phyloP scores from a whole-genome alignment of 2,797 vertebrate genomes.

The Onychomys leucogaster region DNA sequence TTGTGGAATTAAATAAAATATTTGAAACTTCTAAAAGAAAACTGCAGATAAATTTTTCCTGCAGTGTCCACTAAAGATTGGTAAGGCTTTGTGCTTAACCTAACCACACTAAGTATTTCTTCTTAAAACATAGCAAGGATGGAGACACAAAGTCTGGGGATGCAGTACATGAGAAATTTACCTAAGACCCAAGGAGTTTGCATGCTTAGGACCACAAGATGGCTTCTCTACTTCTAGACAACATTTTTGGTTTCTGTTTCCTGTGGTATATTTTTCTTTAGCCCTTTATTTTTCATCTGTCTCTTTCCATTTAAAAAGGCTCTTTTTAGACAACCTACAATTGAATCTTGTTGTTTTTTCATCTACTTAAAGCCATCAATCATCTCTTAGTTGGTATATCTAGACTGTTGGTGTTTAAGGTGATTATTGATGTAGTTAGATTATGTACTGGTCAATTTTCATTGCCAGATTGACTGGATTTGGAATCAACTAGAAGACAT shows the following conservation, averaged over 20 bases:
- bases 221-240: background rate
- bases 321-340: background rate
- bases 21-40: background rate
- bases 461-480: background rate
- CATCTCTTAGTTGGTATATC: background rate
- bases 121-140: constrained; percentile 4
- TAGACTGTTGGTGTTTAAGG: background rate
- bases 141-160: background rate
- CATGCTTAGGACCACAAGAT: background rate
- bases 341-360: background rate
- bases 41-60: background rate
- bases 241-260: background rate
- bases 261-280: background rate
- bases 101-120: background rate
- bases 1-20: background rate
- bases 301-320: background rate
- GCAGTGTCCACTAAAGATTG: background rate
- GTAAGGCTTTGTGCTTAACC: background rate
- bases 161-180: background rate
- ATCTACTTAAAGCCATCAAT: background rate
- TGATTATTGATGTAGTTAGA: background rate
- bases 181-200: background rate
- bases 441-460: background rate
- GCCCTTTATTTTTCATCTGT: background rate
- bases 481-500: background rate